Evolutionary conservation across 1,140 invertebrate genomes (phyloP), one percentile per base, ranked within the genome.

Genomic region (Apis laboriosa): DNA sequence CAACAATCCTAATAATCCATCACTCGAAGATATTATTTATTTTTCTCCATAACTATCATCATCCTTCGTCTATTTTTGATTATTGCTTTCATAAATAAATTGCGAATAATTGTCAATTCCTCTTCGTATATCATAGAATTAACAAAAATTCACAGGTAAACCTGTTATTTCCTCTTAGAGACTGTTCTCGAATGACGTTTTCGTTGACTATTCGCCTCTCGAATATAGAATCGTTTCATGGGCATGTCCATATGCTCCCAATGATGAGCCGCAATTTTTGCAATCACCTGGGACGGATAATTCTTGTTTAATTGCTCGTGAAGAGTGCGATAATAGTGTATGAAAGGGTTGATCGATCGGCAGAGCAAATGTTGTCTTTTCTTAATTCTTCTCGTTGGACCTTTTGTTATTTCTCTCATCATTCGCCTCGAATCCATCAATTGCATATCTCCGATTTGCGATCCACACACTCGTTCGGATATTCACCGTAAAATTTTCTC

Each of bases 341-440:
- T 87, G 76, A 90, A 89, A 49, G 84, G 87, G 76, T 86, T 90
- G 83, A 90, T 87, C 53, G 87, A 91, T 7, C 86, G 86, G 64
- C 83, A 90, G 56, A 43, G 19, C 51, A 55, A 53, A 9, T 61
- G n/a, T 28, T 58, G 43, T 49, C 34, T 78, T 12, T 66, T 86
- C 66, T 68, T 84, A 61, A 34, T 77, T 43, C 28, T 68, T 13
- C 24, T 58, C 76, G 28, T 77, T 17, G n/a, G 61, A 28, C 63
- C 61, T 66, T n/a, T 66, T 70, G n/a, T 12, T 21, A n/a, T 21
- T 17, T n/a, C 34, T 43, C 34, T 43, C 72, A 43, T 49, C 72
- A 2, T 15, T 13, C 56, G 19, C 19, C 53, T 80, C 24, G 28
- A 43, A 24, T 66, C 55, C 19, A 9, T 28, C 21, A 79, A 24